A percentile compares a stretch with the other conserved stretches of the same genome.
phyloP scores from a whole-genome alignment of 2,797 vertebrate species.

The Poeciliopsis turneri region DNA sequence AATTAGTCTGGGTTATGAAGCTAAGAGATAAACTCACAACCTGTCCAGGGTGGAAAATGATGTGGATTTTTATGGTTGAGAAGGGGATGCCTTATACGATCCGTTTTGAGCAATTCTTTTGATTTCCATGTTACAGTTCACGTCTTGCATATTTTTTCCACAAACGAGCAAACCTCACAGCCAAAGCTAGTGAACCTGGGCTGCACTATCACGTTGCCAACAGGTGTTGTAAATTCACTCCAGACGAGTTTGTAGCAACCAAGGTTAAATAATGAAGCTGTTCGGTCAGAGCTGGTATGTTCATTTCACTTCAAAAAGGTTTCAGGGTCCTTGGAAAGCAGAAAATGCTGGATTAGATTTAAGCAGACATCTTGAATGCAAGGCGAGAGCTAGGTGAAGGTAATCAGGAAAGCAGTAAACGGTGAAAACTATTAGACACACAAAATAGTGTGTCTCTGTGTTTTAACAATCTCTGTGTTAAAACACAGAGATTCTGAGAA shows the following conservation, averaged over 20 bases:
- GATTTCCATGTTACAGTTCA: background rate
- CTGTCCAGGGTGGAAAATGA: background rate
- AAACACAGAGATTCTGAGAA: background rate
- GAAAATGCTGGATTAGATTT: background rate
- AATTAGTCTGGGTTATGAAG: background rate
- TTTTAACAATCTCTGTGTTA: too few species aligned
- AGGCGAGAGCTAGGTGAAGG: background rate
- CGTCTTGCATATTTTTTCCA: background rate
- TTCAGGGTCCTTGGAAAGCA: constrained; percentile 10
- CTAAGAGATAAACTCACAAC: background rate
- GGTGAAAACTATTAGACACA: background rate
- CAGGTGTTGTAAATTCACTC: background rate
- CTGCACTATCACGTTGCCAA: background rate
- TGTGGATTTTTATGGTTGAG: background rate
- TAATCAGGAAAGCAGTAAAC: background rate
- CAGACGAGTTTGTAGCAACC: background rate
- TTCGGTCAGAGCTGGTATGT: background rate
- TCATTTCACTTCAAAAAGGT: background rate
- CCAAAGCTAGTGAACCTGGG: background rate
- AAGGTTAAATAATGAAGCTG: background rate
- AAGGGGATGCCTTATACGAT: background rate
- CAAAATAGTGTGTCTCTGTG: too few species aligned
- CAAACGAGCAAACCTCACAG: background rate
- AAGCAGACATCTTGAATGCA: background rate
- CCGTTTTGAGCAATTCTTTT: background rate